phyloP scores from a whole-genome alignment of 2,888 invertebrate species.

The Scrobipalpa atriplicella region DNA sequence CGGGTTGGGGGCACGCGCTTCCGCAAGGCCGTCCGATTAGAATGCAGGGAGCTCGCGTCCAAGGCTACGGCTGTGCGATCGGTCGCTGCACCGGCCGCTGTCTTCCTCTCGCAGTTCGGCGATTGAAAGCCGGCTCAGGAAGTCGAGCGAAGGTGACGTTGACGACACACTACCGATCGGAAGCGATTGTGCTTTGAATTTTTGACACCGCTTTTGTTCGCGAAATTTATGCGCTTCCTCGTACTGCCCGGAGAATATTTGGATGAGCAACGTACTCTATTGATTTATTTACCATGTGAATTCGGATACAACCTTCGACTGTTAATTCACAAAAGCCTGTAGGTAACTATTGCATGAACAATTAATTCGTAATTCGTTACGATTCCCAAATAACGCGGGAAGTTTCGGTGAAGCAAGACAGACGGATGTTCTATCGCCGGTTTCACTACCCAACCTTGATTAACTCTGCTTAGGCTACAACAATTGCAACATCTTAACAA shows the following conservation, averaged over 20 bases:
- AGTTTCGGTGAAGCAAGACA: constrained; percentile 55
- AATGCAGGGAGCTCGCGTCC: constrained; percentile 80
- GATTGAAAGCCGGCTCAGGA: constrained; percentile 70
- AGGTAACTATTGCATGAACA: constrained; percentile 23
- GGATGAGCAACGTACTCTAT: not conserved
- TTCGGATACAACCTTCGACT: constrained; percentile 5
- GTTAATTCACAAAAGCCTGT: constrained; percentile 3
- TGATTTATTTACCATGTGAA: not conserved
- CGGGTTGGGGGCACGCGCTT: constrained; percentile 72
- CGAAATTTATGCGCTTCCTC: constrained; percentile 58
- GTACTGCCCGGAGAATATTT: constrained; percentile 36
- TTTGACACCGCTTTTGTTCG: constrained; percentile 65
- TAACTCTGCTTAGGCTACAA: constrained; percentile 42
- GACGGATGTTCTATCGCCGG: constrained; percentile 62
- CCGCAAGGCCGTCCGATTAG: constrained; percentile 81
- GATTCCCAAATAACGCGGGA: constrained; percentile 44
- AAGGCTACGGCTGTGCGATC: constrained; percentile 74
- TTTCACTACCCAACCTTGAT: constrained; percentile 68
- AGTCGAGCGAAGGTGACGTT: constrained; percentile 74
- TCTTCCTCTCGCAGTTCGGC: constrained; percentile 72
- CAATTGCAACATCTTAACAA: constrained; percentile 53
- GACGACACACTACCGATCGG: constrained; percentile 69
- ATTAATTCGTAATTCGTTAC: constrained; percentile 30
- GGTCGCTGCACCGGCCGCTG: constrained; percentile 76
- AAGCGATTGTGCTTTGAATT: constrained; percentile 76